Evolutionary conservation across 2,113 vertebrate genomes (phyloP), one percentile per base, ranked within the genome.

Genomic region (Microcebus jonahi): DNA sequence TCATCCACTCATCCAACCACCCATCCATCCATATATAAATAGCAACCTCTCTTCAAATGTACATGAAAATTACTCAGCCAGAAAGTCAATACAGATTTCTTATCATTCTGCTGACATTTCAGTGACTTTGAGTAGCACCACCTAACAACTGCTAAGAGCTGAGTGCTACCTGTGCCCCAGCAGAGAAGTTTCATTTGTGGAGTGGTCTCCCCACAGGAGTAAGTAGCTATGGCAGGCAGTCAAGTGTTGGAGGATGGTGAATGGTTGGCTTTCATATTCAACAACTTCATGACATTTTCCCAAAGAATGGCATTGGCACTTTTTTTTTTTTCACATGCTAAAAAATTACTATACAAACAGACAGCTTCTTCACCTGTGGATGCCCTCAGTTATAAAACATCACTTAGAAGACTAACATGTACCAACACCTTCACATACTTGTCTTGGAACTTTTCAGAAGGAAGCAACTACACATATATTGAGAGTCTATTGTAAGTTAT

Each of bases 181-280:
- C 39, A 86, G 81, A 82, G 61, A 39, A 70, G 18, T 83, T 50
- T 50, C 53, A 63, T 53, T 48, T 79, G 50, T 80, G 76, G 63
- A 77, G 8, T 57, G 45, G 27, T 88, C 76, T 82, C 71, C 31
- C 45, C 36, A 65, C 23, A 85, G 70, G 68, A 88, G 42, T 57
- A 89, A 87, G 59, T 71, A 36, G 59, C 25, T 5, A 1, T 55
- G 59, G 45, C 65, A 85, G 67, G 61, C 85, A 94, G 84, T 25
- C 65, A 95, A 63, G 48, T 42, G n/a, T 17, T 90, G n/a, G n/a
- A 71, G 36, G 50, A 91, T 48, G 31, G 55, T 31, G 88, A 96
- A 55, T 68, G 11, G 11, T 11, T 90, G 80, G 31, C 23, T 93
- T 97, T 96, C 93, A 75, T 80, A 93, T 42, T 83, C 65, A 79